Evolutionary conservation across 2,888 invertebrate genomes (phyloP), one percentile per base, ranked within the genome.

Genomic region (Parapristionchus giblindavisi): DNA sequence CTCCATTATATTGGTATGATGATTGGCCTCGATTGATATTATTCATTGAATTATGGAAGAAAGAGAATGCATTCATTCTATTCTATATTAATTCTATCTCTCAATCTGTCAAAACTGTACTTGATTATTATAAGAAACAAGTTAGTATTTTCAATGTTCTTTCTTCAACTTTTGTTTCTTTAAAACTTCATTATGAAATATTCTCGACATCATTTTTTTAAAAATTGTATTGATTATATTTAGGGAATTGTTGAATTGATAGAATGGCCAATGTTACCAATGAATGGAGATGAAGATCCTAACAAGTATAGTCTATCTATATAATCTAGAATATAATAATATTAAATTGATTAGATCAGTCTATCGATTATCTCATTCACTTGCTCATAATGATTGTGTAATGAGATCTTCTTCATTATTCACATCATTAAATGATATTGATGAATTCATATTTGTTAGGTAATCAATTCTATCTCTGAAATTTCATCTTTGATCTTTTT

Each of bases 1-100:
- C 68, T 68, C 52, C 68, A 36, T 36, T 68, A 3, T 68, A 68
- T 52, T 68, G 68, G 68, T 68, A 68, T 36, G 68, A 68, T 68
- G 68, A 68, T 24, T 68, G 68, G 68, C 68, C 68, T 52, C 51
- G 68, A 21, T 52, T 68, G n/a, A 21, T 68, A n/a, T 27, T 68
- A 21, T 68, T 68, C 24, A 17, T 68, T 24, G 68, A 68, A 34
- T 40, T 43, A 21, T 52, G 52, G 52, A 68, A 52, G 52, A 27
- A 11, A 68, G 38, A 68, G 52, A 36, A 43, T 5, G 68, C 68
- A 17, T 32, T 36, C 6, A 1, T 68, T 8, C 6, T 43, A 0
- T 34, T 68, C 24, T 68, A 68, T 36, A 36, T 52, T 36, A 51
- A 68, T 52, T 68, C 68, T n/a, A 36, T 52, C 21, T 68, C 68